A percentile compares a stretch with the other conserved stretches of the same genome.
Conservation (phyloP, 2,113 vertebrate species). For the Lates calcarifer region DNA sequence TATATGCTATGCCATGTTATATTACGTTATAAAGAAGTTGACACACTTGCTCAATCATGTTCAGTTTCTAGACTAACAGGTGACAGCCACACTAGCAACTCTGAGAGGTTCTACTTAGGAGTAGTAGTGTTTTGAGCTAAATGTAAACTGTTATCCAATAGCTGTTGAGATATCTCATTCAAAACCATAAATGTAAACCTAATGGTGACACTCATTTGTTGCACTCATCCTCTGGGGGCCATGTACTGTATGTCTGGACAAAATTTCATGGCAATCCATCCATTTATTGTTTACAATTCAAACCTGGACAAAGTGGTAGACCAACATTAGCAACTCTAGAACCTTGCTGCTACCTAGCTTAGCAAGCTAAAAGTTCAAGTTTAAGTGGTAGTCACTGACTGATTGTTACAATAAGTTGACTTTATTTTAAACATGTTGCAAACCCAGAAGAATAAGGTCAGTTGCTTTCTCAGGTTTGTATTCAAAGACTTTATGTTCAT, state of each 20-base stretch:
- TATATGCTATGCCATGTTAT: too few species aligned
- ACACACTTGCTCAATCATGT: background rate
- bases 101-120: background rate
- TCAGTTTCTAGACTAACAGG: background rate
- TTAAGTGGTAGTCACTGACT: background rate
- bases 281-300: background rate
- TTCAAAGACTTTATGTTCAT: background rate
- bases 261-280: background rate
- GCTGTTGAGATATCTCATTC: background rate
- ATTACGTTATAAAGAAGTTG: background rate
- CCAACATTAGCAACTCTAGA: too few species aligned
- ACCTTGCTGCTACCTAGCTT: too few species aligned
- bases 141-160: background rate
- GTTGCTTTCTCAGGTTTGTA: background rate
- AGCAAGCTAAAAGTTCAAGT: background rate
- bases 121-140: background rate
- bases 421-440: background rate
- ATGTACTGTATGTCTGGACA: background rate
- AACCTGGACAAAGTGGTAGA: too few species aligned
- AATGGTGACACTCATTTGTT: background rate
- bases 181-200: background rate
- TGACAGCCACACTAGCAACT: background rate
- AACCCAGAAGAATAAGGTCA: background rate
- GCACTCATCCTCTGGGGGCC: background rate
- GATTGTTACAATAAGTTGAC: background rate